Evolutionary conservation across 2,113 vertebrate genomes (phyloP), one percentile per base, ranked within the genome.

Genomic region (Rattus rattus): DNA sequence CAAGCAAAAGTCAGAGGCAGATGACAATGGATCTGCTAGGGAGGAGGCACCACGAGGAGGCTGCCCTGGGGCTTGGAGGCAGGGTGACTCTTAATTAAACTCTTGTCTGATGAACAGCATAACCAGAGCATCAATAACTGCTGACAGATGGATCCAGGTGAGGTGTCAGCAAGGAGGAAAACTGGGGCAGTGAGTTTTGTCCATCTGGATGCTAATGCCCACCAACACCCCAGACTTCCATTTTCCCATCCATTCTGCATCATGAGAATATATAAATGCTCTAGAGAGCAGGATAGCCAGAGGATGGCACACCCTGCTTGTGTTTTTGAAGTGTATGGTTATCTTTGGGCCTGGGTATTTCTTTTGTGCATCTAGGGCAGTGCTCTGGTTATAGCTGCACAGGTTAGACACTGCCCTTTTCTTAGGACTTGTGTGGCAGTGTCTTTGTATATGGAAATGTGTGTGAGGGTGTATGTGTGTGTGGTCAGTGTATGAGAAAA

Each of bases 81-180:
- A 92, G 80, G 59, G 59, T 49, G 77, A 54, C 67, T 97, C 97
- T 91, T 97, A 96, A 95, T 94, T 94, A 95, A 86, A 96, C 56
- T 70, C 83, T 70, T 56, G 80, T 88, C 84, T 94, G 90, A 92
- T 72, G 90, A 92, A 79, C 75, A 16, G 75, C 61, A 12, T 56
- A 67, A 77, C 56, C 2, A 14, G 95, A 91, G 63, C 92, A 67
- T 98, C 95, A 76, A 63, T 93, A 90, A 92, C 76, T 13, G 43
- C 6, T 85, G 94, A 69, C 92, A 77, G 79, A 77, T 9, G 88
- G 88, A 39, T 19, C 12, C 90, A 92, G 85, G 80, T 80, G 81
- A 91, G 88, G 75, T 22, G 19, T 54, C 47, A 56, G 75, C 70
- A 65, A 4, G 85, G 24, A 56, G 88, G 39, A 85, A 59, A 63